A percentile compares a stretch with the other conserved stretches of the same genome.
These are phyloP conservation scores for Streptopelia turtur DNA, from an alignment of 2,797 vertebrate species.

Conservation along the genomic window DNA sequence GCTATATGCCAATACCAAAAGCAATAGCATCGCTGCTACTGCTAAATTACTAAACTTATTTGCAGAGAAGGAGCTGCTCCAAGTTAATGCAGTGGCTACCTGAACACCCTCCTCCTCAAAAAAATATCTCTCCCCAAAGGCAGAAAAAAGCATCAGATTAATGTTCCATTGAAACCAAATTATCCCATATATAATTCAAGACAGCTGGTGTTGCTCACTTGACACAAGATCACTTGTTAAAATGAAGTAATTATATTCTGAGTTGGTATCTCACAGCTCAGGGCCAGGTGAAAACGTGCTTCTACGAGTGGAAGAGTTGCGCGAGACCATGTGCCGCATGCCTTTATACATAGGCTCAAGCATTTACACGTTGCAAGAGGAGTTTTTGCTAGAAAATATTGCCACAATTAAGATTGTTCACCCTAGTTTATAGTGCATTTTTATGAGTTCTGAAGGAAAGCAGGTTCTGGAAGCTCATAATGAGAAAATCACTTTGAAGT, in stretches of 20 bases:
- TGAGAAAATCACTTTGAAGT: background rate
- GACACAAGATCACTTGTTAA: background rate
- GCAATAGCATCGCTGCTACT: background rate
- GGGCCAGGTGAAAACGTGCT: background rate
- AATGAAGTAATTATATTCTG: background rate
- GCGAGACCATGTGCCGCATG: rapidly evolving
- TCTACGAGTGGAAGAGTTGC: background rate
- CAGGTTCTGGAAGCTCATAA: background rate
- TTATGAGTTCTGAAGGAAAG: background rate
- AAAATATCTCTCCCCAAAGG: background rate
- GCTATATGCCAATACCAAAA: background rate
- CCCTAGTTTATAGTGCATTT: background rate
- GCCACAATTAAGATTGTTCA: background rate
- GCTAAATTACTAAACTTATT: background rate
- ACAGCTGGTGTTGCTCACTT: background rate
- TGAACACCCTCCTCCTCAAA: background rate
- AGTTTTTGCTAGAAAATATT: background rate
- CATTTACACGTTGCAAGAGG: background rate
- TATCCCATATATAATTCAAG: background rate
- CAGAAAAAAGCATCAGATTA: background rate
- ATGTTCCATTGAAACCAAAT: background rate
- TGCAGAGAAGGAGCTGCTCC: background rate
- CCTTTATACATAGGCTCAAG: background rate
- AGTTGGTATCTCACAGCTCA: background rate
- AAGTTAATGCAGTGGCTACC: background rate